These are phyloP conservation scores for Vanessa atalanta DNA, from an alignment of 1,140 invertebrate genomes.

Conservation along the genomic window DNA sequence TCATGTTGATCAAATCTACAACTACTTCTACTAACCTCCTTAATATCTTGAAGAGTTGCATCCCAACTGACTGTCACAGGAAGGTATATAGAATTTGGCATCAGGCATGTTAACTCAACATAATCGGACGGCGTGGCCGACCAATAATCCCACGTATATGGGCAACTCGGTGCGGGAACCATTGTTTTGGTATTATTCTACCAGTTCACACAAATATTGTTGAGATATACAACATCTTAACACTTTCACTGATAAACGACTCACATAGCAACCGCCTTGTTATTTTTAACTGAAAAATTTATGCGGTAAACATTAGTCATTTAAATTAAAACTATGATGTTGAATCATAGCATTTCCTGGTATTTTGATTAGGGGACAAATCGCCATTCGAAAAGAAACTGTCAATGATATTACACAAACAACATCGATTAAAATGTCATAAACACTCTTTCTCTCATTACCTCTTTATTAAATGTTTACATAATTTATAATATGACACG, in stretches of 20 bases:
- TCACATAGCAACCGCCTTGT: slow-evolving; percentile 54
- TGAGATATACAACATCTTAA: slow-evolving; percentile 62
- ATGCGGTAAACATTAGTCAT: slow-evolving; percentile 56
- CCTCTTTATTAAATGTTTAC: slow-evolving; percentile 56
- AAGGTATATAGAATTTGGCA: slow-evolving; percentile 92
- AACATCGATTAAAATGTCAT: slow-evolving; percentile 53
- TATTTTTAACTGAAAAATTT: slow-evolving; percentile 67
- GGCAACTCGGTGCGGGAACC: slow-evolving; percentile 84
- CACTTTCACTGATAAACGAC: slow-evolving; percentile 59
- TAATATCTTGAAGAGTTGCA: slow-evolving; percentile 90
- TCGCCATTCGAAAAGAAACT: slow-evolving; percentile 77
- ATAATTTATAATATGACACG: slow-evolving; percentile 54
- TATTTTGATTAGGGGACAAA: slow-evolving; percentile 76
- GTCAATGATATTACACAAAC: slow-evolving; percentile 73
- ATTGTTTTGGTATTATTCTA: slow-evolving; percentile 78
- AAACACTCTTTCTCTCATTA: slow-evolving; percentile 47
- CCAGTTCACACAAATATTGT: slow-evolving; percentile 62
- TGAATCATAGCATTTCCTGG: slow-evolving; percentile 81
- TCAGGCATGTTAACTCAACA: slow-evolving; percentile 88
- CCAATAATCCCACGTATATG: slow-evolving; percentile 85
- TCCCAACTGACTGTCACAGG: slow-evolving; percentile 85
- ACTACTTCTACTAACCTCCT: slow-evolving; percentile 85
- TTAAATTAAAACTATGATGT: slow-evolving; percentile 65
- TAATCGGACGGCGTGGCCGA: slow-evolving; percentile 81
- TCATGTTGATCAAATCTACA: slow-evolving; percentile 52